Evolutionary conservation across 2,113 vertebrate genomes (phyloP).

Genomic region (Serranochromis macrocephalus): DNA sequence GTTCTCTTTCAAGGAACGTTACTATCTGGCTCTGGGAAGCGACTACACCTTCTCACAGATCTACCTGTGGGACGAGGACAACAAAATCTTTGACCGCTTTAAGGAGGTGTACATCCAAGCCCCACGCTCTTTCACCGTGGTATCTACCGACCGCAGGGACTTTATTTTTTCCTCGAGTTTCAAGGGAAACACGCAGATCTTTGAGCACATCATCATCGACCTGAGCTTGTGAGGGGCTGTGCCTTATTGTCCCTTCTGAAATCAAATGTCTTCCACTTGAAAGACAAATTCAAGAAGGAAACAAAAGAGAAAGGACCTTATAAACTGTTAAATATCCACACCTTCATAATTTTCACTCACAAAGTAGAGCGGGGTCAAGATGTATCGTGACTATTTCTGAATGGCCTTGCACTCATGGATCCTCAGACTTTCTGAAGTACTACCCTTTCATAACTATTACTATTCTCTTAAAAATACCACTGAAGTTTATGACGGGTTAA

Average conservation of each 20-base stretch:
- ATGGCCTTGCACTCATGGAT: background rate
- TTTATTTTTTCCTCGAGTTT: slow-evolving; percentile 97
- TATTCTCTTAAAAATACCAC: background rate
- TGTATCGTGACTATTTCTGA: background rate
- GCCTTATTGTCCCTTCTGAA: slow-evolving; percentile 1
- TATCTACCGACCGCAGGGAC: slow-evolving; percentile 90
- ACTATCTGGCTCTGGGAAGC: slow-evolving; percentile 92
- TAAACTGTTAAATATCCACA: background rate
- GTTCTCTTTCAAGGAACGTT: slow-evolving; percentile 84
- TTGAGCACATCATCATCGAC: slow-evolving; percentile 89
- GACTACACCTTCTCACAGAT: slow-evolving; percentile 98
- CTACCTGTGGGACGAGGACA: slow-evolving; percentile 88
- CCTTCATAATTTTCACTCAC: background rate
- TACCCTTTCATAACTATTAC: background rate
- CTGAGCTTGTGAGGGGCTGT: slow-evolving; percentile 82
- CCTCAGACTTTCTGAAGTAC: background rate
- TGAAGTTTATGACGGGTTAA: background rate
- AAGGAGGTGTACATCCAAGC: slow-evolving; percentile 96
- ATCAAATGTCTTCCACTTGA: background rate
- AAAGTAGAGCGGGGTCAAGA: background rate
- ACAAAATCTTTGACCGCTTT: slow-evolving; percentile 84
- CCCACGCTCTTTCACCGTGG: slow-evolving; percentile 91
- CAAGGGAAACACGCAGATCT: slow-evolving; percentile 96
- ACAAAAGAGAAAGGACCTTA: background rate
- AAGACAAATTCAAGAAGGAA: background rate